Evolutionary conservation across 2,797 vertebrate species (phyloP), one percentile per base, ranked within the genome.

Genomic region (Adelosebastes latens): DNA sequence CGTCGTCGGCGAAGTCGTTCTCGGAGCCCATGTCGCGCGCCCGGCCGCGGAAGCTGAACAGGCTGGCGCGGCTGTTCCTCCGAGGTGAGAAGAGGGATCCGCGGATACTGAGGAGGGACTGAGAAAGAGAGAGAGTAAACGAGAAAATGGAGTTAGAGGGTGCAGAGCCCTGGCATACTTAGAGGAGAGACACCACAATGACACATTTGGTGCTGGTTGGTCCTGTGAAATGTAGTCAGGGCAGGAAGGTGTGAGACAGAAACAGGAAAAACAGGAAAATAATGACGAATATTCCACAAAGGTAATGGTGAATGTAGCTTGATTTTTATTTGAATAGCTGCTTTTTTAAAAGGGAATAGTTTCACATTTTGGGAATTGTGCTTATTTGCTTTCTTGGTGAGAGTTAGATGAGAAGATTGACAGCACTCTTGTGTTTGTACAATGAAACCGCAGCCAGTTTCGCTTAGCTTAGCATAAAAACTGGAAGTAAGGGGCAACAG

Each of bases 1-100:
- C 99, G 11, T 99, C 99, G 2, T 99, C 99, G 0, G 98, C 98
- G 60, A 99, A 99, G 93, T 99, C 97, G 70, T 99, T 99, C 91
- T 99, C 99, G 0, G 98, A 99, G 89, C 97, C 98, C 66, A 98
- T 93, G 72, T 99, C 98, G 49, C 97, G 97, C 0, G 96, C 94
- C 56, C 97, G 94, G 24, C 97, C 98, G n/a, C 96, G 96, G 89
- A 99, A 99, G 93, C 98, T 99, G 94, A 99, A 99, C 76, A 98
- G 94, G 72, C 98, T 99, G 2, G 96, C 95, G 2, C 97, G 96
- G 83, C 98, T 99, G 89, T 97, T 97, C 76, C 97, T 96, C 81
- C 97, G 96, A 39, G 97, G 97, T 6, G 97, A 98, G 90, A 99
- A 99, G 66, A 99, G 92, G 77, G 98, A 97, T 31, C 97, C 98